Evolutionary conservation across 2,888 invertebrate species (phyloP), one percentile per base, ranked within the genome.

Genomic region (Hofmannophila pseudospretella): DNA sequence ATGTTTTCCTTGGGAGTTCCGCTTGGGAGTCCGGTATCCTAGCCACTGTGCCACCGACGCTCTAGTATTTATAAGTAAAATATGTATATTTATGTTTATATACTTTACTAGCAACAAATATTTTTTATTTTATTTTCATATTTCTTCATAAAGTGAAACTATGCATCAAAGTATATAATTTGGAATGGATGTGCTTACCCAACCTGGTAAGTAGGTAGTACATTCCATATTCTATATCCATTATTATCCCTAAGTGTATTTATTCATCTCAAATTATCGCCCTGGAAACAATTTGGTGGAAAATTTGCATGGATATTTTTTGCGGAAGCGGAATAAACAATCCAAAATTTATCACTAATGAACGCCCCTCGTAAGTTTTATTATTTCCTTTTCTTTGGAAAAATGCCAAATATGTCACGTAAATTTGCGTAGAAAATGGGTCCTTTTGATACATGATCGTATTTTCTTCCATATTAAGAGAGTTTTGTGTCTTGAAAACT

Each of bases 271-370:
- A 13, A 34, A 39, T 41, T 39, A 42, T 36, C 30, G 29, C 30
- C 28, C 23, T 27, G 22, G 34, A 39, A 47, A 37, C 44, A 39
- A 44, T 43, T 38, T 34, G 36, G 39, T 14, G 44, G 36, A 46
- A 43, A 41, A 45, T 49, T 48, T 48, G 42, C 45, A 42, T 49
- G 39, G 44, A 42, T 69, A 67, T 66, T 65, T n/a, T 66, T 56
- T 54, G n/a, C 41, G 43, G 36, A 42, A 45, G 43, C 38, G 44
- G 49, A 45, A 53, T 44, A 50, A 51, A 51, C 50, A 51, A 49
- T 49, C 38, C 38, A 34, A 47, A 47, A 49, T 49, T 48, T 49
- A 49, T 52, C 49, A 45, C 46, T 49, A 36, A 50, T 45, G 47
- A 44, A 45, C 47, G 45, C 44, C 49, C 41, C 40, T 38, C 45